Base-by-base conservation (phyloP, 2,888 invertebrate genomes). In the Nemurella pictetii region DNA sequence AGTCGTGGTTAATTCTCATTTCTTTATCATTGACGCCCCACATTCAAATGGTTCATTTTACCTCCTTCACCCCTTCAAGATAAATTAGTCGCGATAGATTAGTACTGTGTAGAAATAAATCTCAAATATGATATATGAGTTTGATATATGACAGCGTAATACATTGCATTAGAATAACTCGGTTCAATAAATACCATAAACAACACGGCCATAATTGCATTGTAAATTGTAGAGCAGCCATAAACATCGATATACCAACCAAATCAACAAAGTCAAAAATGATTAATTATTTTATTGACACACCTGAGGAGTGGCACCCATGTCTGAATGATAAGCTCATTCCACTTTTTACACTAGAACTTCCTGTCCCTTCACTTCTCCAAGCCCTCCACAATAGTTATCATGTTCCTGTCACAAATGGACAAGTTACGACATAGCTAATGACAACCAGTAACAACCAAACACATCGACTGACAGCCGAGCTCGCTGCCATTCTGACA, bases 321-420 rank as follows among this genome's bases (percentile, higher is more conserved):
- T n/a, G n/a, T 27, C 26, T 9, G 73, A 82, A 78, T n/a, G 82
- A 82, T 82, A 82, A 82, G 3, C 29, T 55, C 55, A 55, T 55
- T 55, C 55, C 55, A 55, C 55, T 55, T 55, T 35, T 55, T 55
- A 55, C 55, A 20, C 55, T 20, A 55, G 55, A 12, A 55, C 32
- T 84, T 72, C 35, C 32, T 35, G 35, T 35, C 32, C 75, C 77
- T 73, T 82, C 82, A 73, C 80, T 30, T 73, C 15, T 77, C 5
- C 80, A 55, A 7, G 55, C 55, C 15, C 74, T 35, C 35, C 74
- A 83, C 77, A 82, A 77, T 85, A 86, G 86, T 85, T 85, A 86
- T 86, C 86, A 84, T 86, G 85, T 85, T 88, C 87, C 88, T 89
- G 89, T 89, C 89, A 89, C 88, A 89, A 89, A 89, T 89, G 88